These are phyloP conservation scores for Drosophila littoralis DNA, from an alignment of 1,140 invertebrate genomes.

Conservation along the genomic window DNA sequence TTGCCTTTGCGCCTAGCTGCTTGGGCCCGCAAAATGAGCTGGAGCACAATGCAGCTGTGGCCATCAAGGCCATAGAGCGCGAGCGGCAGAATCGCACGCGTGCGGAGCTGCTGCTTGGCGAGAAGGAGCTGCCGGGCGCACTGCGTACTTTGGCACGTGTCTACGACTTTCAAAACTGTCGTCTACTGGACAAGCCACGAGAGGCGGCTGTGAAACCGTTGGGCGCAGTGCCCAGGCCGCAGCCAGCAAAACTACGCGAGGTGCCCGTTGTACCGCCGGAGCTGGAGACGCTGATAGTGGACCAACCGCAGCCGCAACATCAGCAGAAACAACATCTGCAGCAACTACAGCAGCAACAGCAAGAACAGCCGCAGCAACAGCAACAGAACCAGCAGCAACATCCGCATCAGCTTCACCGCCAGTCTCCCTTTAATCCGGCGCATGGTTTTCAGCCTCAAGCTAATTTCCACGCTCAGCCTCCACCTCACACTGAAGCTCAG, in stretches of 20 bases:
- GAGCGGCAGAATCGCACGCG: conserved; percentile 24
- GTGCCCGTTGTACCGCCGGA: conserved; percentile 96
- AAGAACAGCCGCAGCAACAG: conserved; percentile 66
- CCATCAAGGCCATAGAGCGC: conserved; percentile 23
- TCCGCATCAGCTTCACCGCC: conserved; percentile 86
- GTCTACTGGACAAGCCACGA: conserved; percentile 61
- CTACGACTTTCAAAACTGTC: conserved; percentile 5
- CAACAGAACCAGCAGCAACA: conserved; percentile 85
- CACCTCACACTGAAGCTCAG: too few relatives aligned
- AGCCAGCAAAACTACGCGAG: conserved; percentile 89
- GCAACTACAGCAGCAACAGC: conserved; percentile 75
- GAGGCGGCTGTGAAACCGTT: conserved; percentile 88
- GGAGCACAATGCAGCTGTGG: conserved; percentile 8
- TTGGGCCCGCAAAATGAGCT: neutral
- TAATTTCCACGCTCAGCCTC: neutral
- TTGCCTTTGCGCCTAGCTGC: neutral
- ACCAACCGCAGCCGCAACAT: conserved; percentile 68
- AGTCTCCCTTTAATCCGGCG: neutral
- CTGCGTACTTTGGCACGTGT: conserved; percentile 1
- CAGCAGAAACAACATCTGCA: conserved; percentile 12
- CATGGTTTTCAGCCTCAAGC: neutral
- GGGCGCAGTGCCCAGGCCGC: conserved; percentile 96
- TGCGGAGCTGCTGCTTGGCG: conserved; percentile 28
- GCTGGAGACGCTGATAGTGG: conserved; percentile 93
- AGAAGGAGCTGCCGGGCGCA: conserved; percentile 32